Conservation (phyloP, 2,113 vertebrate species). For the Narcine bancroftii region DNA sequence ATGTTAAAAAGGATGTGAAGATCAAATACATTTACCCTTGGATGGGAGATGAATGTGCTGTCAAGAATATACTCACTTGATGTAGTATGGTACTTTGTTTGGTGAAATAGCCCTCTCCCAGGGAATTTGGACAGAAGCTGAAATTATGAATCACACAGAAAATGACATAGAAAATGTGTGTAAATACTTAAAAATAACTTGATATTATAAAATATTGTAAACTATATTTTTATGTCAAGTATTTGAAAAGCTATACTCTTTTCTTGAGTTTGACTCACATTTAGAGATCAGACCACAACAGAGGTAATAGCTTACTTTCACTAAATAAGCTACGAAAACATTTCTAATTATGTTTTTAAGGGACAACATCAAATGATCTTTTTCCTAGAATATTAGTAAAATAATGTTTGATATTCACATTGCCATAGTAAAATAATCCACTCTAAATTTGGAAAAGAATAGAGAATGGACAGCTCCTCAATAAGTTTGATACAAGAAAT, state of each 20-base stretch:
- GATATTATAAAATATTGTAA: neutral
- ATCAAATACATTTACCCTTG: neutral
- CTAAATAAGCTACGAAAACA: neutral
- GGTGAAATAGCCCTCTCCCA: conserved; percentile 97
- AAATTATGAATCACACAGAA: conserved; percentile 41
- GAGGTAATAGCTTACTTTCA: neutral
- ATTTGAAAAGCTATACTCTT: neutral
- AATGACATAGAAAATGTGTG: conserved; percentile 1
- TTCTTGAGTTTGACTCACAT: neutral
- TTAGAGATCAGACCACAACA: neutral
- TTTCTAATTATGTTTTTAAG: neutral
- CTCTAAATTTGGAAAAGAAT: neutral
- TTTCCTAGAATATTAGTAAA: neutral
- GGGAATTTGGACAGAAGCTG: conserved; percentile 93
- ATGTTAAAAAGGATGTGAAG: neutral
- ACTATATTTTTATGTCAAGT: neutral
- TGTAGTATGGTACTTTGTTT: conserved; percentile 98
- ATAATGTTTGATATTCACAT: neutral
- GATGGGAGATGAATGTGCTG: neutral
- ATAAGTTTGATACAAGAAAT: neutral
- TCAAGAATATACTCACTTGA: conserved; percentile 90
- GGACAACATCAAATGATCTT: neutral
- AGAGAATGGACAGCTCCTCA: neutral
- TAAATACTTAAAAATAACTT: conserved; percentile 3
- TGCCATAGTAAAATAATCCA: neutral